Evolutionary conservation across 2,888 invertebrate genomes (phyloP).

Genomic region (Himalopsyche anomala): DNA sequence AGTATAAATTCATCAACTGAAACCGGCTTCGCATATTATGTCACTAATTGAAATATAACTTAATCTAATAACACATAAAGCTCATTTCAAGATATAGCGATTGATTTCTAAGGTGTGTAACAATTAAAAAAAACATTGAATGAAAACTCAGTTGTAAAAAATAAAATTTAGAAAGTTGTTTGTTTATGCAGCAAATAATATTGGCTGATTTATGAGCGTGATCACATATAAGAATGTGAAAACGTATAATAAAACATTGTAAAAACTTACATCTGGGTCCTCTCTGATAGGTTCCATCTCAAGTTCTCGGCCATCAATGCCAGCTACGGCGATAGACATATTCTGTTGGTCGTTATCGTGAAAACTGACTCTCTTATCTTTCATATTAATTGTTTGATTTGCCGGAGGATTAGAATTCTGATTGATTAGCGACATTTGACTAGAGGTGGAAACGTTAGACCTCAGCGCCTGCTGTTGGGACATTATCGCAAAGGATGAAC

Average conservation of each 20-base stretch:
- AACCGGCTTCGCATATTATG: too few species aligned
- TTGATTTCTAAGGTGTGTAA: too few species aligned
- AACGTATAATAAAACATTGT: background rate
- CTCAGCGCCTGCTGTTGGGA: slow-evolving; percentile 78
- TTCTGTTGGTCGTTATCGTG: slow-evolving; percentile 78
- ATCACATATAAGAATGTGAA: background rate
- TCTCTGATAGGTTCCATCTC: slow-evolving; percentile 78
- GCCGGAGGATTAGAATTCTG: slow-evolving; percentile 65
- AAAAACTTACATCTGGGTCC: slow-evolving; percentile 86
- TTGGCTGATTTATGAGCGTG: background rate
- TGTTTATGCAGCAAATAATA: slow-evolving; percentile 27
- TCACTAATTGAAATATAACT: too few species aligned
- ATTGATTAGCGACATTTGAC: slow-evolving; percentile 67
- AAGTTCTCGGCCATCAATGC: slow-evolving; percentile 69
- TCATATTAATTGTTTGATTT: slow-evolving; percentile 62
- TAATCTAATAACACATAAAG: too few species aligned
- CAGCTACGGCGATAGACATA: slow-evolving; percentile 51
- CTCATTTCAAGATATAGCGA: too few species aligned
- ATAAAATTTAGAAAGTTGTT: background rate
- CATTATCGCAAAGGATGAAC: slow-evolving; percentile 92
- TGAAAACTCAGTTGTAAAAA: background rate
- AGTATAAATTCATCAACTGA: too few species aligned
- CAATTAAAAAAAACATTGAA: too few species aligned
- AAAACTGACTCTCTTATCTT: slow-evolving; percentile 86
- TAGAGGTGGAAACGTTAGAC: slow-evolving; percentile 70